Conservation (phyloP, 2,797 vertebrate species). For the Molossus alvarezi region DNA sequence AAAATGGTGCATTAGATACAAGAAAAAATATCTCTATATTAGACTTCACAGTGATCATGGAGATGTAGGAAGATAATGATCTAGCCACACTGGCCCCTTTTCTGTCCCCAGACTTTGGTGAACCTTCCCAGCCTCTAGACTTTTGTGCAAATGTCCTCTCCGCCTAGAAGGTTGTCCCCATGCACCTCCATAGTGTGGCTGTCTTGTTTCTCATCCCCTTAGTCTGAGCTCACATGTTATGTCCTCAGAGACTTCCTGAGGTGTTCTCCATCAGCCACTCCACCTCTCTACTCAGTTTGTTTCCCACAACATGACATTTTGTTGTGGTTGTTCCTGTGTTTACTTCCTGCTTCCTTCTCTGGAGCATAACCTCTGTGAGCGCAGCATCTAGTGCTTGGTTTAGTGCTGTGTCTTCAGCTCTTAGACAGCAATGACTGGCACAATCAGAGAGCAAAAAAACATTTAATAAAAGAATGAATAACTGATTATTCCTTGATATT, state of each 20-base stretch:
- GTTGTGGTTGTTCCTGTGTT: neutral
- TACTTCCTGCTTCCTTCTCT: neutral
- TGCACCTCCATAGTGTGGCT: fast-evolving
- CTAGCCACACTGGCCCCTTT: neutral
- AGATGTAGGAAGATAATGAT: neutral
- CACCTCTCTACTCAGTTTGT: neutral
- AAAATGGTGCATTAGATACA: neutral
- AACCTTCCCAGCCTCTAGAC: neutral
- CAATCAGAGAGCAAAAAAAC: neutral
- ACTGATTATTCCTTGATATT: neutral
- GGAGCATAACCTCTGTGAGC: neutral
- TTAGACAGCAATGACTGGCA: neutral
- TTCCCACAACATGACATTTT: neutral
- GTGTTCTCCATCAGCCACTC: neutral
- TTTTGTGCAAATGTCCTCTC: neutral
- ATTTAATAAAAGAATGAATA: conserved; percentile 32
- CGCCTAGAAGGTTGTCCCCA: neutral
- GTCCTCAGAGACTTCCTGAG: neutral
- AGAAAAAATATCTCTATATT: neutral
- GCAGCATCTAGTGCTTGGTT: neutral
- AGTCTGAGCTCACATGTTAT: neutral
- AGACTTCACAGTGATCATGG: neutral
- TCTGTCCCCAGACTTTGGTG: neutral
- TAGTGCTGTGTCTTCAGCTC: neutral
- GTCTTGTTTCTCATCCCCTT: neutral